Evolutionary conservation across 2,113 vertebrate genomes (phyloP).

Genomic region (Pitta sordida): DNA sequence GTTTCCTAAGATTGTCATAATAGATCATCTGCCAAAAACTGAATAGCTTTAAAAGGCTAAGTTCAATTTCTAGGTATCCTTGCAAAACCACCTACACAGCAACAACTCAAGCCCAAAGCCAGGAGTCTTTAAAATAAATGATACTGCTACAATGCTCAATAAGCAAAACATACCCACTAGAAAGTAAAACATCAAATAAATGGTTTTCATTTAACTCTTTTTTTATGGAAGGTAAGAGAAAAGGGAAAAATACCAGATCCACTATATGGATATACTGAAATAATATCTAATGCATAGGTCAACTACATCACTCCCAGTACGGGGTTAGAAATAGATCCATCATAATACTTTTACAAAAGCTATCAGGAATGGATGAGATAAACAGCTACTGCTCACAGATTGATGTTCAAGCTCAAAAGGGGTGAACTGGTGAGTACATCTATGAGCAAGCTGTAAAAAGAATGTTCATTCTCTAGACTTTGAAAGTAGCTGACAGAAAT

Average conservation of each 20-base stretch:
- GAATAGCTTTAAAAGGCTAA: background rate
- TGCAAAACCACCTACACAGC: background rate
- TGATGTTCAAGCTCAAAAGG: background rate
- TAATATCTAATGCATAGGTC: background rate
- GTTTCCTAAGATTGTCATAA: background rate
- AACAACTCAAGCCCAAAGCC: background rate
- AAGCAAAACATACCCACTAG: background rate
- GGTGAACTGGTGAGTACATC: background rate
- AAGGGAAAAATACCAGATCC: background rate
- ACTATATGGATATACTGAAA: background rate
- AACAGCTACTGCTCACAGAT: background rate
- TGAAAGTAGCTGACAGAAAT: background rate
- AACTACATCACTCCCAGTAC: background rate
- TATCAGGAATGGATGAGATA: background rate
- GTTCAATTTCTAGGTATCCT: background rate
- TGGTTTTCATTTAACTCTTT: background rate
- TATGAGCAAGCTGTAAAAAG: background rate
- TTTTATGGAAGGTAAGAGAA: background rate
- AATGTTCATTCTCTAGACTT: background rate
- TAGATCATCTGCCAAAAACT: background rate
- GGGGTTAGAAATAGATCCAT: background rate
- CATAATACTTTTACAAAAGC: background rate
- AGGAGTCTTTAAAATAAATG: background rate
- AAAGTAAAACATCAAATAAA: background rate
- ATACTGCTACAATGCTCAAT: background rate